These are phyloP conservation scores for Podarcis muralis DNA, from an alignment of 2,113 vertebrate genomes.

Conservation along the genomic window DNA sequence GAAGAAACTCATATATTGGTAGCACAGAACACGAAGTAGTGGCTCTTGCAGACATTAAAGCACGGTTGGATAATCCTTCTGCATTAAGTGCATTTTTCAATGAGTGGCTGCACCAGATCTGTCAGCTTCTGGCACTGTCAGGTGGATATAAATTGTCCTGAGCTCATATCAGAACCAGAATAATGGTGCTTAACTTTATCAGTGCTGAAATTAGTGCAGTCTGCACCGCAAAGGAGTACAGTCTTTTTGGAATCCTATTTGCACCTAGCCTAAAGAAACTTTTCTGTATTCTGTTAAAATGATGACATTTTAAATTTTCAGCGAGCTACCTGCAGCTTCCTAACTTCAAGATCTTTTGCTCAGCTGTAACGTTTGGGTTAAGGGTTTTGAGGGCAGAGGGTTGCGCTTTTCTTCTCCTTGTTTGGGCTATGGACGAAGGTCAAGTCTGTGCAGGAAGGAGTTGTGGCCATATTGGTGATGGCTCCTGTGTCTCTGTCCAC, in stretches of 20 bases:
- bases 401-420: not conserved
- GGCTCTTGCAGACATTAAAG: not conserved
- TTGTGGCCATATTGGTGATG: not conserved
- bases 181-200: not conserved
- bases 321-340: not conserved
- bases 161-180: not conserved
- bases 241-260: not conserved
- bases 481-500: not conserved
- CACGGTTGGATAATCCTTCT: not conserved
- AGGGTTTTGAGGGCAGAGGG: too few species aligned
- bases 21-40: not conserved
- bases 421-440: not conserved
- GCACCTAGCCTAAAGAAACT: not conserved
- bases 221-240: not conserved
- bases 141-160: not conserved
- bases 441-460: not conserved
- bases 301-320: not conserved
- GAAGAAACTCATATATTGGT: not conserved
- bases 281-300: not conserved
- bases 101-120: not conserved
- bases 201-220: not conserved
- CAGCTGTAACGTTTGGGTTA: too few species aligned
- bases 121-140: not conserved
- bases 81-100: not conserved
- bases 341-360: not conserved